phyloP scores from a whole-genome alignment of 1,140 invertebrate genomes.

The Melipona quadrifasciata region DNA sequence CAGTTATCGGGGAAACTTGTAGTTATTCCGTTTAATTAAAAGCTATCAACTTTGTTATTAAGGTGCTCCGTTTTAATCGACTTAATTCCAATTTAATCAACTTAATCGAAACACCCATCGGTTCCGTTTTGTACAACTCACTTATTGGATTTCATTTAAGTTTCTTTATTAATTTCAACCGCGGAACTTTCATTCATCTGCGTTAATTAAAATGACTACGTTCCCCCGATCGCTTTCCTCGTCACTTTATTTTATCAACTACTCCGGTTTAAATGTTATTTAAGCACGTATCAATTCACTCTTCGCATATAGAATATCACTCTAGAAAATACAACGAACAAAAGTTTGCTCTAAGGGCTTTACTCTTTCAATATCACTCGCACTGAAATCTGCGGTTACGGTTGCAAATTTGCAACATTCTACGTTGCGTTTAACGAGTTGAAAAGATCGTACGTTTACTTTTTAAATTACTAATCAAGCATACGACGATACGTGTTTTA shows the following conservation, averaged over 20 bases:
- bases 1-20: background rate
- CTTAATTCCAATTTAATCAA: conserved; percentile 48
- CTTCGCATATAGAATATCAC: background rate
- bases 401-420: no score
- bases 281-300: background rate
- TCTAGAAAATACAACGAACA: no score
- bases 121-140: conserved; percentile 33
- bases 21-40: conserved; percentile 31
- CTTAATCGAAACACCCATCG: conserved; percentile 36
- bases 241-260: conserved; percentile 11
- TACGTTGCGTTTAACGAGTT: no score
- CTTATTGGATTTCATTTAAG: conserved; percentile 41
- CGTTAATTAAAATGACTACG: conserved; percentile 28
- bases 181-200: conserved; percentile 6
- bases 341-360: no score
- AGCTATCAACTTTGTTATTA: conserved; percentile 38
- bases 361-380: no score
- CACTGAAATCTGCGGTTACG: no score
- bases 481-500: no score
- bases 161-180: conserved; percentile 33
- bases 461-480: no score
- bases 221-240: background rate
- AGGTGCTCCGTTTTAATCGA: conserved; percentile 33
- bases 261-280: background rate
- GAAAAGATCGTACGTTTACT: no score